These are phyloP conservation scores for Drosophila navojoa DNA, from an alignment of 1,140 invertebrate genomes.

Conservation along the genomic window DNA sequence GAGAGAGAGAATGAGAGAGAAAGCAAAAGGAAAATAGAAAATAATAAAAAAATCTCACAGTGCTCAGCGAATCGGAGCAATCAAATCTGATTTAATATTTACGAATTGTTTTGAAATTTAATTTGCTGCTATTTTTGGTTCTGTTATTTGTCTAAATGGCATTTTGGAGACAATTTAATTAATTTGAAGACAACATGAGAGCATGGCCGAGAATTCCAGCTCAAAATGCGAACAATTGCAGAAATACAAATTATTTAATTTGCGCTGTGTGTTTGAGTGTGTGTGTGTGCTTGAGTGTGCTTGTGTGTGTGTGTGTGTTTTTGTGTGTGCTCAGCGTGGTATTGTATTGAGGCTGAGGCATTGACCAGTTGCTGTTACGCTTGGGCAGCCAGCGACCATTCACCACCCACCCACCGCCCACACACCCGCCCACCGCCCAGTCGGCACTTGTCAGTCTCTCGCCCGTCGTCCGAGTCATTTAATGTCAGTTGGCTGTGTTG, in stretches of 20 bases:
- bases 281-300: too few relatives aligned
- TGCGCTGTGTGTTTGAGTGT: slow-evolving; percentile 10
- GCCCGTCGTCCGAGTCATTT: slow-evolving; percentile 34
- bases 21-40: not conserved
- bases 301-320: not conserved
- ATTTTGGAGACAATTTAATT: slow-evolving; percentile 66
- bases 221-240: slow-evolving; percentile 29
- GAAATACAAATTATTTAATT: slow-evolving; percentile 58
- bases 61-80: not conserved
- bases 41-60: slow-evolving; percentile 13
- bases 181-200: slow-evolving; percentile 49
- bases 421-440: slow-evolving; percentile 3
- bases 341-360: slow-evolving; percentile 23
- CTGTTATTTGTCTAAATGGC: slow-evolving; percentile 12
- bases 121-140: slow-evolving; percentile 22
- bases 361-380: slow-evolving; percentile 38
- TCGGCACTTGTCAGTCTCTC: slow-evolving; percentile 38
- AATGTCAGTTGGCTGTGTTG: slow-evolving; percentile 52
- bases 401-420: not conserved
- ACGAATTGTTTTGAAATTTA: slow-evolving; percentile 44
- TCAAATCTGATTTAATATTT: slow-evolving; percentile 37
- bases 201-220: not conserved
- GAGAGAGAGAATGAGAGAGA: too few relatives aligned
- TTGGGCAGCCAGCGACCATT: not conserved
- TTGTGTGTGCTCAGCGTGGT: slow-evolving; percentile 12